A percentile compares a stretch with the other conserved stretches of the same genome.
Conservation (phyloP, 2,113 vertebrate genomes). For the Boulengeromyrus knoepffleri region DNA sequence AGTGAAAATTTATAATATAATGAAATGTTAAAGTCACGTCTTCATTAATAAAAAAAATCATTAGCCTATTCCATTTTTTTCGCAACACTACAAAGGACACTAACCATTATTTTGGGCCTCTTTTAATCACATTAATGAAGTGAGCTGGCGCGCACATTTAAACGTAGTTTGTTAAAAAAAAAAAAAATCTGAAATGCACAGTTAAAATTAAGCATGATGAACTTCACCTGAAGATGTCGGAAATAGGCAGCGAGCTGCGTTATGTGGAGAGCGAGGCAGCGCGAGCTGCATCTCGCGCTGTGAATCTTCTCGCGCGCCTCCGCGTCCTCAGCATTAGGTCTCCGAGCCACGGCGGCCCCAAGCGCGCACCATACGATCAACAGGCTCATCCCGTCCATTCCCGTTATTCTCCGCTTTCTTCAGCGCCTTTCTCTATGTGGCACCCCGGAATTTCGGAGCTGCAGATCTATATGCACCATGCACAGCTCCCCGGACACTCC, state of each 20-base stretch:
- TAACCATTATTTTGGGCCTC: not conserved
- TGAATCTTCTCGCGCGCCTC: slow-evolving; percentile 52
- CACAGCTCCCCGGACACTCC: slow-evolving; percentile 22
- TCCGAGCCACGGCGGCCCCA: slow-evolving; percentile 43
- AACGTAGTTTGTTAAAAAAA: not conserved
- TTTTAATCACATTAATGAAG: not conserved
- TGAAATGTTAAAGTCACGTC: not conserved
- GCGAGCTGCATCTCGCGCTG: slow-evolving; percentile 63
- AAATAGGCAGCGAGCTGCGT: slow-evolving; percentile 60
- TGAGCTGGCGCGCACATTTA: not conserved
- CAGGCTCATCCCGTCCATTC: slow-evolving; percentile 40
- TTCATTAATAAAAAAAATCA: not conserved
- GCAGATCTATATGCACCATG: slow-evolving; percentile 6
- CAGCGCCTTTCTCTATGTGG: not conserved
- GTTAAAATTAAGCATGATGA: not conserved
- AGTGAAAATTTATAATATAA: not conserved
- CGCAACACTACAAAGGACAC: not conserved
- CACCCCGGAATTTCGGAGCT: slow-evolving; percentile 6
- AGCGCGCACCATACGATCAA: slow-evolving; percentile 45
- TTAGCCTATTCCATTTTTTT: not conserved
- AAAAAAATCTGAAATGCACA: not conserved
- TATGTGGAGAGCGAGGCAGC: slow-evolving; percentile 66
- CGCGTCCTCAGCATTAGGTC: slow-evolving; percentile 51
- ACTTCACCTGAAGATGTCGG: slow-evolving; percentile 60
- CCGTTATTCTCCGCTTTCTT: not conserved